Evolutionary conservation across 2,888 invertebrate genomes (phyloP).

Genomic region (Ceriagrion tenellum): DNA sequence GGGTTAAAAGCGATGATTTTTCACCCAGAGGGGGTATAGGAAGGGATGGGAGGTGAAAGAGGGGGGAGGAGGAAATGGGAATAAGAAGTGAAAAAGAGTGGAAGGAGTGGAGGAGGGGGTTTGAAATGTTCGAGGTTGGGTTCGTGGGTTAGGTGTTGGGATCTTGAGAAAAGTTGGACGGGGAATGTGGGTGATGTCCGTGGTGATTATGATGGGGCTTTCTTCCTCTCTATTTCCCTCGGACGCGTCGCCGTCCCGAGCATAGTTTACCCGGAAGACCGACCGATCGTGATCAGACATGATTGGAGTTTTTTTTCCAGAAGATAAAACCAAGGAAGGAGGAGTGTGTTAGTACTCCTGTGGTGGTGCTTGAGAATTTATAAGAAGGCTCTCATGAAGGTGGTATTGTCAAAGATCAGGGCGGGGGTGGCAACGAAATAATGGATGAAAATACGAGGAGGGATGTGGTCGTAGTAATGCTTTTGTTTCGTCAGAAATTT

Average conservation of each 20-base stretch:
- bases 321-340: not conserved
- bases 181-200: conserved; percentile 13
- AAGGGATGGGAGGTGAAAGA: not conserved
- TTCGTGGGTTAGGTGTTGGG: not conserved
- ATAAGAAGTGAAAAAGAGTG: not conserved
- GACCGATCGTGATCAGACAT: conserved; percentile 28
- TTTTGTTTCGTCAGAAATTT: not conserved
- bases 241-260: not conserved
- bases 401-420: not conserved
- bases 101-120: not conserved
- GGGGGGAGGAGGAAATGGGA: not conserved
- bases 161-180: not conserved
- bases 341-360: not conserved
- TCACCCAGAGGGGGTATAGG: conserved; percentile 23
- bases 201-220: conserved; percentile 31
- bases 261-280: not conserved
- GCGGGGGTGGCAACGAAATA: not conserved
- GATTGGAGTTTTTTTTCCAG: conserved; percentile 22
- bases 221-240: not conserved
- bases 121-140: not conserved
- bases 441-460: not conserved
- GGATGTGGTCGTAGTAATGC: not conserved
- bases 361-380: not conserved
- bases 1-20: conserved; percentile 51
- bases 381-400: not conserved